Conservation (phyloP, 1,140 invertebrate species). For the Lethocerus indicus region DNA sequence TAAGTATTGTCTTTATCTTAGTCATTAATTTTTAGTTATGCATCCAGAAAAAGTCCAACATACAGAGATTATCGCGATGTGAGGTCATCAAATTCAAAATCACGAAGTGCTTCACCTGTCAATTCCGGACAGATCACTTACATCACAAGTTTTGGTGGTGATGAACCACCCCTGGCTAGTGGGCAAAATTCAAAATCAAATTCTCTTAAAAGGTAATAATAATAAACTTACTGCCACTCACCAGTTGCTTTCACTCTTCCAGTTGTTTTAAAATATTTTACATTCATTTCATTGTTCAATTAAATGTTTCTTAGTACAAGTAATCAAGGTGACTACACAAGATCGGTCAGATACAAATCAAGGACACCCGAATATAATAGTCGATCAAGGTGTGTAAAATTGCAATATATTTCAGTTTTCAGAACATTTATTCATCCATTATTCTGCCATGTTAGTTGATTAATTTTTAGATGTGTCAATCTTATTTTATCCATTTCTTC, state of each 20-base stretch:
- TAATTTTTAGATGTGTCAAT: too few relatives aligned
- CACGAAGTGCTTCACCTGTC: conserved; percentile 45
- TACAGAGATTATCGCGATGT: conserved; percentile 28
- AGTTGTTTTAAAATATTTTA: too few relatives aligned
- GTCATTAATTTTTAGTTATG: conserved; percentile 40
- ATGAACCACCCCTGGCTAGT: conserved; percentile 29
- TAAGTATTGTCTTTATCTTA: too few relatives aligned
- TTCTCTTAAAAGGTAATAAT: neutral
- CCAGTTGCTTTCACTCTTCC: neutral
- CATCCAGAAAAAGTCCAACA: conserved; percentile 52
- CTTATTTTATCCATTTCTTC: too few relatives aligned
- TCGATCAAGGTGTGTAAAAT: too few relatives aligned
- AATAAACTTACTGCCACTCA: neutral
- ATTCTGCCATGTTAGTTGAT: too few relatives aligned
- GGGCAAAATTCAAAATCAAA: conserved; percentile 6
- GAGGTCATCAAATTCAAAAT: conserved; percentile 41
- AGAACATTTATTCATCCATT: too few relatives aligned
- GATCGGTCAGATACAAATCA: conserved; percentile 2
- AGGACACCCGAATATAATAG: conserved; percentile 5
- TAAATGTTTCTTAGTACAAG: neutral
- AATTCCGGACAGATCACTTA: conserved; percentile 65
- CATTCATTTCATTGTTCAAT: too few relatives aligned
- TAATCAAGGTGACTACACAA: neutral
- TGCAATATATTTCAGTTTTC: too few relatives aligned
- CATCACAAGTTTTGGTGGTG: conserved; percentile 87